These are phyloP conservation scores for Metridium senile DNA, from an alignment of 92 coral and sea anemone genomes.

Conservation along the genomic window DNA sequence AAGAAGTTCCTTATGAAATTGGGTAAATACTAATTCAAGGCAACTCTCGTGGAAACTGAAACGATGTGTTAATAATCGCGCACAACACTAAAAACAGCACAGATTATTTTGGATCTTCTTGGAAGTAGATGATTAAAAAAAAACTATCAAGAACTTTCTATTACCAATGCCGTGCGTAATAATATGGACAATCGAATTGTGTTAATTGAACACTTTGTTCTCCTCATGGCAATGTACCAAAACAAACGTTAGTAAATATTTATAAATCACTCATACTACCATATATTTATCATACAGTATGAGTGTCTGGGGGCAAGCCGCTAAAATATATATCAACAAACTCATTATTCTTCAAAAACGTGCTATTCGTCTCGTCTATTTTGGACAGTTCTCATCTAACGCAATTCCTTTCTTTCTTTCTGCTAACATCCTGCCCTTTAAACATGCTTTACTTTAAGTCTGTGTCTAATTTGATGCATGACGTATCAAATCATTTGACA, in stretches of 20 bases:
- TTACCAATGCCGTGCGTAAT: too few relatives aligned
- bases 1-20: slow-evolving; percentile 7
- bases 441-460: slow-evolving; percentile 49
- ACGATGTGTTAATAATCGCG: slow-evolving; percentile 8
- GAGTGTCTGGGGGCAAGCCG: slow-evolving; percentile 50
- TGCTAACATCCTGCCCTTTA: slow-evolving; percentile 49
- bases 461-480: slow-evolving; percentile 36
- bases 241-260: slow-evolving; percentile 29
- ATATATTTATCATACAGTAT: slow-evolving; percentile 44
- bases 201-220: too few relatives aligned
- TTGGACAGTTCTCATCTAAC: slow-evolving; percentile 33
- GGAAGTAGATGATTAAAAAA: not conserved
- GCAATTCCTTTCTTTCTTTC: slow-evolving; percentile 55
- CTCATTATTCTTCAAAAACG: slow-evolving; percentile 40
- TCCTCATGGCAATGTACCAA: too few relatives aligned
- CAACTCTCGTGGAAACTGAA: not conserved
- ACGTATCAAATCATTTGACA: slow-evolving; percentile 31
- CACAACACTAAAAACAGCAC: not conserved
- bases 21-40: slow-evolving; percentile 6
- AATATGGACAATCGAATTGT: too few relatives aligned
- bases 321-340: slow-evolving; percentile 43
- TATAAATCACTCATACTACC: slow-evolving; percentile 39
- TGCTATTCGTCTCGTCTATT: slow-evolving; percentile 32
- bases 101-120: not conserved
- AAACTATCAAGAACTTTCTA: too few relatives aligned